Evolutionary conservation across 1,140 invertebrate species (phyloP).

Genomic region (Leptinotarsa texana): DNA sequence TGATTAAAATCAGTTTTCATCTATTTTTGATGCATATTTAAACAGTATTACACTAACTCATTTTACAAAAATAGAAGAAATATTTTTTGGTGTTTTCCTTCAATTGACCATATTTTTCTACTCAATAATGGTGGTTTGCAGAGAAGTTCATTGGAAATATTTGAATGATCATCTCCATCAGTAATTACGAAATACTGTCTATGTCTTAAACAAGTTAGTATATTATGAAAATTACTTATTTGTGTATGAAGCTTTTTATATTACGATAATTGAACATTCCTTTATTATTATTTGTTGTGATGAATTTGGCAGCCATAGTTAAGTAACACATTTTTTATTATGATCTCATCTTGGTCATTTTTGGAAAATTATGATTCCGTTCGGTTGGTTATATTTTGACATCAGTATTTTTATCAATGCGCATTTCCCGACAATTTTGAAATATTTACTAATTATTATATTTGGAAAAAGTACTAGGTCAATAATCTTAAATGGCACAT

Average conservation of each 20-base stretch:
- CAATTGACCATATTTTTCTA: too few species aligned
- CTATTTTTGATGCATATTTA: too few species aligned
- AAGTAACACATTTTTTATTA: constrained; percentile 9
- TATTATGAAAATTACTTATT: constrained; percentile 7
- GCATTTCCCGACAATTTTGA: background rate
- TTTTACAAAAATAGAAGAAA: too few species aligned
- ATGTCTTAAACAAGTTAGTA: background rate
- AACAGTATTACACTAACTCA: too few species aligned
- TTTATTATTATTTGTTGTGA: constrained; percentile 22
- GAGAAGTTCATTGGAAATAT: too few species aligned
- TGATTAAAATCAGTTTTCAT: too few species aligned
- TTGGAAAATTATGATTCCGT: constrained; percentile 1
- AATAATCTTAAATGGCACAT: constrained; percentile 7
- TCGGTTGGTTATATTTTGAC: background rate
- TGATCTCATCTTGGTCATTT: constrained; percentile 22
- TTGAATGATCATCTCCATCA: constrained; percentile 7
- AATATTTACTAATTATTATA: constrained; percentile 7
- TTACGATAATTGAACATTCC: constrained; percentile 18
- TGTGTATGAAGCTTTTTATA: background rate
- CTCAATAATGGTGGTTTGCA: too few species aligned
- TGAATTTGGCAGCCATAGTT: constrained; percentile 27
- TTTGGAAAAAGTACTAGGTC: constrained; percentile 14
- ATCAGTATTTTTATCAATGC: constrained; percentile 17
- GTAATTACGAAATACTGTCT: background rate
- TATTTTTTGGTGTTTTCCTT: too few species aligned